Conservation (phyloP, 2,888 invertebrate genomes). For the Nomada ruficornis region DNA sequence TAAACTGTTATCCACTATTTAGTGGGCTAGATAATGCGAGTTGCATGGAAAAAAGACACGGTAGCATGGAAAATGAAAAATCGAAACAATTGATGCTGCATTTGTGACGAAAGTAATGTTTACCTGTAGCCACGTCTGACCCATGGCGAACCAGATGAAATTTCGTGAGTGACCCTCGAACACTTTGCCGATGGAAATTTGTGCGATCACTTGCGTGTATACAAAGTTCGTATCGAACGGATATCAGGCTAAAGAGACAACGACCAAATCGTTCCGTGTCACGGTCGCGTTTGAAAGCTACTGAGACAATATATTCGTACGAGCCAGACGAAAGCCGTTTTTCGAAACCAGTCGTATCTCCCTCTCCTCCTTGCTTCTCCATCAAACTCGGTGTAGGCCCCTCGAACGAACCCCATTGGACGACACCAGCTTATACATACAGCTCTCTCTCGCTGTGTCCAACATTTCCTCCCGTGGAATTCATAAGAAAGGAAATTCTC, state of each 20-base stretch:
- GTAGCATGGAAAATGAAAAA: background rate
- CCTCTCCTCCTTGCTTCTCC: conserved; percentile 44
- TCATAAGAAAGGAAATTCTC: conserved; percentile 3
- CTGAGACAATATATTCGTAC: conserved; percentile 56
- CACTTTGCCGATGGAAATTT: background rate
- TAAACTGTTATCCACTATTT: background rate
- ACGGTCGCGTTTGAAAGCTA: conserved; percentile 60
- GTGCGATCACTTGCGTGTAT: background rate
- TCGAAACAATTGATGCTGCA: background rate
- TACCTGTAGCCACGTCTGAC: conserved; percentile 27
- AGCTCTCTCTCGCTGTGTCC: conserved; percentile 7
- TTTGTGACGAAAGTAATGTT: background rate
- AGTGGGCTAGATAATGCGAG: background rate
- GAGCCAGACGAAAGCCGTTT: conserved; percentile 66
- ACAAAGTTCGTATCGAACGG: background rate
- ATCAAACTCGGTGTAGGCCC: conserved; percentile 19
- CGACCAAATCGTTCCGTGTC: conserved; percentile 41
- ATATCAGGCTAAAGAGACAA: conserved; percentile 12
- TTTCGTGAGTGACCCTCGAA: background rate
- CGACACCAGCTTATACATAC: conserved; percentile 6
- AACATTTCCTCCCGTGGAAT: conserved; percentile 29
- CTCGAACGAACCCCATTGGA: conserved; percentile 53
- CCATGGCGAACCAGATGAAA: conserved; percentile 21
- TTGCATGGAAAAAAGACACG: background rate
- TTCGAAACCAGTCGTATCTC: conserved; percentile 63